Base-by-base conservation (phyloP, 2,797 vertebrate species). In the Triplophysa yarkandensis region DNA sequence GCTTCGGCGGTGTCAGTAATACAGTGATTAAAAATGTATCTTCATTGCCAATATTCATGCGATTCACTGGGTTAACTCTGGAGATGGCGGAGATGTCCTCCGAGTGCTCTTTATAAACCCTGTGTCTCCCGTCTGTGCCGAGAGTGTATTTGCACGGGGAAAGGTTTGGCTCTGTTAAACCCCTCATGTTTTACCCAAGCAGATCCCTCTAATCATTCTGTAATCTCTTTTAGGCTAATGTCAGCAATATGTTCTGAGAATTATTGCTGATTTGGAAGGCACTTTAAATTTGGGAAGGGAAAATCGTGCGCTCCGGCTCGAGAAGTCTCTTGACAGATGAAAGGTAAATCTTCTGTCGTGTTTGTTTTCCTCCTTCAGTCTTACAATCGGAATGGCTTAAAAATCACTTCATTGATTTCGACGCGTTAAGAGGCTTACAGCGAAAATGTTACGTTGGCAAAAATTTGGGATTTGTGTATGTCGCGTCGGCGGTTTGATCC, bases 151-250 rank as follows among this genome's bases (percentile, higher is more conserved):
- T 76, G 69, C 71, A 43, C 79, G 52, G 75, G 73, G 74, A 69
- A 74, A 77, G 57, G 68, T 78, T 78, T 79, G 76, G 66, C 66
- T 69, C 70, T 74, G 54, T 52, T 72, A 74, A 75, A 34, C 63
- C 57, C 69, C 68, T 77, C 74, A 46, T 71, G 66, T 81, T 79
- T 84, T 82, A 84, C 83, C 83, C 71, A 78, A 83, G 83, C 83
- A 70, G 73, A 87, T 85, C 82, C 81, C 76, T 77, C 70, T 87
- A 85, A 89, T 89, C 81, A 68, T 41, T 48, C 78, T 77, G 76
- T 87, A 87, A 87, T 89, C 83, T 89, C 77, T 82, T 83, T 70
- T 81, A 44, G 82, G 84, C 85, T 88, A 87, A 86, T 79, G 85
- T 83, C 72, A 68, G 55, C 43, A 66, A 80, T 79, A 78, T 82